A percentile compares a stretch with the other conserved stretches of the same genome.
phyloP scores from a whole-genome alignment of 2,888 invertebrate species.

The Pachydiplax longipennis region DNA sequence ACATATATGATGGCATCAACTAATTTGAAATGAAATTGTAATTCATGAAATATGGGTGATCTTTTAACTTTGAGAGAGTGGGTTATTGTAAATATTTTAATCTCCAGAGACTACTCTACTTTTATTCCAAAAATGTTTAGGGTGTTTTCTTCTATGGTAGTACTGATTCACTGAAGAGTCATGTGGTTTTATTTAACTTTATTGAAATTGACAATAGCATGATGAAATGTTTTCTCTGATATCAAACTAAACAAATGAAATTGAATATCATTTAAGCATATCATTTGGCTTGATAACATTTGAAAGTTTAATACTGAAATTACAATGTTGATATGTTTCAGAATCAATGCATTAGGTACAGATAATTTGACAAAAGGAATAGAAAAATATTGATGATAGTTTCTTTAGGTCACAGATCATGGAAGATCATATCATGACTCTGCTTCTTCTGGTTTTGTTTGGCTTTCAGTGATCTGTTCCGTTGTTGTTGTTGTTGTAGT shows the following conservation, averaged over 20 bases:
- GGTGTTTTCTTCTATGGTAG: too few species aligned
- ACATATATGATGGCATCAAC: too few species aligned
- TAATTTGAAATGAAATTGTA: too few species aligned
- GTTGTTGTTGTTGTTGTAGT: neutral
- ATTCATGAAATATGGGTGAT: too few species aligned
- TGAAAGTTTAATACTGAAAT: constrained; percentile 5
- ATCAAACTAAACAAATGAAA: neutral
- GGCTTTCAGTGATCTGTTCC: neutral
- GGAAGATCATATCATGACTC: neutral
- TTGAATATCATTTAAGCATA: neutral
- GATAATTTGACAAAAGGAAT: neutral
- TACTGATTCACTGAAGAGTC: neutral
- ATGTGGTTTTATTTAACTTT: neutral
- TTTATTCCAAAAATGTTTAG: too few species aligned
- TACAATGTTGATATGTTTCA: constrained; percentile 15
- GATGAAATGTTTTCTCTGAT: neutral
- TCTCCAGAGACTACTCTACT: too few species aligned
- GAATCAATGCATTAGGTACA: neutral
- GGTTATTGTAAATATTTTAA: too few species aligned
- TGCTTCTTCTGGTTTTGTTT: neutral
- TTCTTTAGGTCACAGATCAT: neutral
- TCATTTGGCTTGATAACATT: neutral
- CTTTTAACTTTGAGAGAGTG: too few species aligned
- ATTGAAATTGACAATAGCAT: neutral
- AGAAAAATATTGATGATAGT: neutral